phyloP scores from a whole-genome alignment of 2,113 vertebrate species.

The Synchiropus splendidus region DNA sequence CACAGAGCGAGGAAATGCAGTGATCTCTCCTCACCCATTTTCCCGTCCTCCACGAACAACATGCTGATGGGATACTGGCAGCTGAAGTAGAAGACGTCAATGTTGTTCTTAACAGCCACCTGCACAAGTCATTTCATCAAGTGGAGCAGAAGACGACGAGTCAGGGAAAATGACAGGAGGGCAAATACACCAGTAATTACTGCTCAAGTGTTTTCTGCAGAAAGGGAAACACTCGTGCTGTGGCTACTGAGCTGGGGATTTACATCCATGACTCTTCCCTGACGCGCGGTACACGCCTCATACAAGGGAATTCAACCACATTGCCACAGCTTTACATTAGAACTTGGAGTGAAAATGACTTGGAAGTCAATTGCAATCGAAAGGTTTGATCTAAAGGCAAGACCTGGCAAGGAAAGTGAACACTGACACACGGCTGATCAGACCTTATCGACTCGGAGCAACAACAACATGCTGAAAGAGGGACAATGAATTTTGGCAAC shows the following conservation, averaged over 20 bases:
- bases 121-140: conserved; percentile 42
- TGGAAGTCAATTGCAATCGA: too few relatives aligned
- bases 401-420: too few relatives aligned
- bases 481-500: conserved; percentile 15
- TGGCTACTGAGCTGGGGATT: conserved; percentile 9
- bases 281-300: too few relatives aligned
- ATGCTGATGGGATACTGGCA: conserved; percentile 91
- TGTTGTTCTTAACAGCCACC: conserved; percentile 98
- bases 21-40: conserved; percentile 84
- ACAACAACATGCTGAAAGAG: conserved; percentile 15
- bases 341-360: too few relatives aligned
- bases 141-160: conserved; percentile 1
- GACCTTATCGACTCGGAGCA: conserved; percentile 20
- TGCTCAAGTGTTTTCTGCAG: conserved; percentile 23
- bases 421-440: background rate
- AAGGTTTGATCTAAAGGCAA: too few relatives aligned
- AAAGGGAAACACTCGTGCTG: background rate
- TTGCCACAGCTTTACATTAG: too few relatives aligned
- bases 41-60: conserved; percentile 91
- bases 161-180: conserved; percentile 5
- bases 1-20: conserved; percentile 17
- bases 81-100: conserved; percentile 99
- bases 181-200: conserved; percentile 25
- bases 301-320: too few relatives aligned
- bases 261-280: background rate